Evolutionary conservation across 1,140 invertebrate genomes (phyloP).

Genomic region (Sycophaga agraensis): DNA sequence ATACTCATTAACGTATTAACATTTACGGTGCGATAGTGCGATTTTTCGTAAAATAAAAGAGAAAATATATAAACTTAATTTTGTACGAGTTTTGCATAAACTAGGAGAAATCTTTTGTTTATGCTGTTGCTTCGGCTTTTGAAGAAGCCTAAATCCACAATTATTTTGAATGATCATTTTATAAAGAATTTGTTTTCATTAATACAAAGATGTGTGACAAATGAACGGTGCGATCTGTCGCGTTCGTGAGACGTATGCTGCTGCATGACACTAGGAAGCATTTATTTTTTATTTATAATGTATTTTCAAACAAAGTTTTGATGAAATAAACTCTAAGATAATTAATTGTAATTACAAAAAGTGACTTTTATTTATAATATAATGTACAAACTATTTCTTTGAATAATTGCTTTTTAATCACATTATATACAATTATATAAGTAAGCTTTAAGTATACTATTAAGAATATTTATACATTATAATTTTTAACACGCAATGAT

Average conservation of each 20-base stretch:
- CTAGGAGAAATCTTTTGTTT: background rate
- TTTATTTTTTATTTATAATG: conserved; percentile 48
- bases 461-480: no score
- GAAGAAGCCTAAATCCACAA: background rate
- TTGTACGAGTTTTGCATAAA: conserved; percentile 5
- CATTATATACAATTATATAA: no score
- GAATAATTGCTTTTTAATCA: no score
- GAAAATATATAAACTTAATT: conserved; percentile 3
- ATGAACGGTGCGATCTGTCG: conserved; percentile 8
- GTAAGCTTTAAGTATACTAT: no score
- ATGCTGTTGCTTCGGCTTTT: background rate
- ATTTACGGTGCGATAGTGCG: background rate
- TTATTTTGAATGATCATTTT: conserved; percentile 1
- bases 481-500: no score
- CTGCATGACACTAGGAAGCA: conserved; percentile 40
- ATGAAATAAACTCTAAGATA: conserved; percentile 35
- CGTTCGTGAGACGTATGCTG: conserved; percentile 33
- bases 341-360: conserved; percentile 5
- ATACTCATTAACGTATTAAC: conserved; percentile 22
- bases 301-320: conserved; percentile 42
- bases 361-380: background rate
- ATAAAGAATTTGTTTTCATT: background rate
- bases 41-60: conserved; percentile 1
- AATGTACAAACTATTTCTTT: background rate
- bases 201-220: conserved; percentile 7